phyloP scores from a whole-genome alignment of 2,888 invertebrate species.

The Drosophila sordidula region DNA sequence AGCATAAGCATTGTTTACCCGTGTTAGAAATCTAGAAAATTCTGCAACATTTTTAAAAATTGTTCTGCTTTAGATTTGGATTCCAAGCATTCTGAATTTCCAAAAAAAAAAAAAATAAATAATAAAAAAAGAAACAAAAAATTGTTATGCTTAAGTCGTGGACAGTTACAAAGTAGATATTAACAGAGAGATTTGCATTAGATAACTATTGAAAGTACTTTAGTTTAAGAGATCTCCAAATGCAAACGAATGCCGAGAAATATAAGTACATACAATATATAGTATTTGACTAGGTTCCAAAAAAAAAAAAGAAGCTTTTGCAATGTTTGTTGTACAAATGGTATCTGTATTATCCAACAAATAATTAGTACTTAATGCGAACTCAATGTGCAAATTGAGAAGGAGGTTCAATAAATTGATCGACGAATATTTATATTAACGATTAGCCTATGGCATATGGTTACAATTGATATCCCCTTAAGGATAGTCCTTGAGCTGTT shows the following conservation, averaged over 20 bases:
- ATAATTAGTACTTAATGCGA: conserved; percentile 2
- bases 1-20: conserved; percentile 3
- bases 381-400: background rate
- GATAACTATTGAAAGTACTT: conserved; percentile 5
- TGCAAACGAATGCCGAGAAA: background rate
- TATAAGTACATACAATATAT: background rate
- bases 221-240: conserved; percentile 12
- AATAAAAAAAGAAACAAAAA: background rate
- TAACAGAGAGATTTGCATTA: conserved; percentile 5
- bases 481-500: conserved; percentile 1
- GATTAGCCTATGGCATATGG: conserved; percentile 9
- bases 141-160: conserved; percentile 3
- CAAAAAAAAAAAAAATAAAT: background rate
- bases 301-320: conserved; percentile 20
- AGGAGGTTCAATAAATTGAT: conserved; percentile 5
- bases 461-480: conserved; percentile 1
- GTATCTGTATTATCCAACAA: conserved; percentile 34
- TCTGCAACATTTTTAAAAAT: background rate
- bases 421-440: conserved; percentile 16
- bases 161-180: conserved; percentile 21
- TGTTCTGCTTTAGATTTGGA: background rate
- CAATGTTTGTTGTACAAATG: conserved; percentile 42
- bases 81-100: conserved; percentile 8
- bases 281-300: conserved; percentile 6
- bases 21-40: background rate